Base-by-base conservation (phyloP, 2,888 invertebrate species). In the Nasonia oneida region DNA sequence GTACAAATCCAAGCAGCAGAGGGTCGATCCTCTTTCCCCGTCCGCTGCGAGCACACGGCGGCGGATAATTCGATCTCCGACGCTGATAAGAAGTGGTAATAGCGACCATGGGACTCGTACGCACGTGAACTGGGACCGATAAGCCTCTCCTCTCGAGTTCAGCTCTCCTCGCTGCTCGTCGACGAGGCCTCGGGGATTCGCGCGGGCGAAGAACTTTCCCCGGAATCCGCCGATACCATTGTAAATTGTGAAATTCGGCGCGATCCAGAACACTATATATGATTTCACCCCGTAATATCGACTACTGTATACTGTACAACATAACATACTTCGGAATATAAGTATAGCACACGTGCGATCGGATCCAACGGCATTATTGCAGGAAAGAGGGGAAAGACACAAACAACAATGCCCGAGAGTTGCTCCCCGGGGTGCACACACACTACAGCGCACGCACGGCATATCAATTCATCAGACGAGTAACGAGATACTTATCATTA, bases 401-500 rank as follows among this genome's bases (percentile, higher is more conserved):
- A 47, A 2, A 47, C 47, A 47, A 47, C 12, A 47, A 47, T 47
- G 10, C 12, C 47, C 12, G 47, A 47, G 47, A 42, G 42, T 8
- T 29, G 29, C 42, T 70, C 53, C n/a, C 70, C 70, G 29, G 18
- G 42, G 77, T 61, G 57, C 8, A n/a, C n/a, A n/a, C 5, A n/a
- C 5, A n/a, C n/a, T 4, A 4, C 64, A 1, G 1, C 29, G 29
- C 29, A 1, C 29, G 29, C n/a, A 42, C 50, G n/a, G 87, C 87
- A 87, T 89, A 89, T 90, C 90, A 90, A 91, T 89, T 89, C 90
- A 88, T 91, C 90, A 89, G 42, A 14, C 10, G 64, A 74, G 89
- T 91, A 91, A 92, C 90, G 90, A 91, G 91, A 92, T 90, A 90
- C 90, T 91, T 90, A 91, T 91, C 90, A 91, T 91, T 90, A 91